Evolutionary conservation across 2,113 vertebrate species (phyloP).

Genomic region (Proterorhinus semilunaris): DNA sequence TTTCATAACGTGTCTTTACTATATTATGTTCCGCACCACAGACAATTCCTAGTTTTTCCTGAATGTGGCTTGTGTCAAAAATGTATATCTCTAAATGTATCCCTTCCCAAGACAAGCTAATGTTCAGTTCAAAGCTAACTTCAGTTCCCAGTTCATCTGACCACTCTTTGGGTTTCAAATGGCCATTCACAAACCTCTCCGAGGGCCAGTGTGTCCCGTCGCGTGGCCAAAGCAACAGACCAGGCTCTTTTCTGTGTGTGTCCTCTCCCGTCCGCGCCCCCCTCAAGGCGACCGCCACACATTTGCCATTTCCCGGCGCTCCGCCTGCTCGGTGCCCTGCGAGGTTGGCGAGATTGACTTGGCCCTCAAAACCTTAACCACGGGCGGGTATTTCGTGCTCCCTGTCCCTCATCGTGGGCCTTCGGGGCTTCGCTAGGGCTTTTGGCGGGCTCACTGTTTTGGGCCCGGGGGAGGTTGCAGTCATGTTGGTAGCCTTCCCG

Average conservation of each 20-base stretch:
- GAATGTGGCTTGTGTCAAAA: too few relatives aligned
- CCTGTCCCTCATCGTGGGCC: conserved; percentile 35
- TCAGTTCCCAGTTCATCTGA: neutral
- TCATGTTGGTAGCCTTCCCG: conserved; percentile 42
- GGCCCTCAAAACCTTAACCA: conserved; percentile 28
- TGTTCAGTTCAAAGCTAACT: neutral
- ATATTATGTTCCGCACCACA: too few relatives aligned
- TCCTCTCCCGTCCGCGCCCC: conserved; percentile 13
- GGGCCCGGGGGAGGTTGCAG: conserved; percentile 48
- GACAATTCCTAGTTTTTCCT: too few relatives aligned
- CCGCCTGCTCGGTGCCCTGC: conserved; percentile 19
- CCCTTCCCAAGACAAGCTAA: too few relatives aligned
- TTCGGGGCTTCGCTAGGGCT: conserved; percentile 54
- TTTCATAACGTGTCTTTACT: too few relatives aligned
- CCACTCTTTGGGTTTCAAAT: neutral
- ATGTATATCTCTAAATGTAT: too few relatives aligned
- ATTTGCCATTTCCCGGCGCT: conserved; percentile 25
- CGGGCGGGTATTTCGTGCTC: conserved; percentile 24
- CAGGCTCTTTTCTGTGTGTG: conserved; percentile 13
- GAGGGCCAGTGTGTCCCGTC: conserved; percentile 47
- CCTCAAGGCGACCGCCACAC: conserved; percentile 26
- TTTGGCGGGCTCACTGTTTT: conserved; percentile 47
- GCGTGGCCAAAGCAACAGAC: conserved; percentile 43
- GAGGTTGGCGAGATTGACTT: conserved; percentile 55
- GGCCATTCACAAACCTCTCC: neutral